Conservation (phyloP, 2,113 vertebrate genomes). For the Oceanites oceanicus region DNA sequence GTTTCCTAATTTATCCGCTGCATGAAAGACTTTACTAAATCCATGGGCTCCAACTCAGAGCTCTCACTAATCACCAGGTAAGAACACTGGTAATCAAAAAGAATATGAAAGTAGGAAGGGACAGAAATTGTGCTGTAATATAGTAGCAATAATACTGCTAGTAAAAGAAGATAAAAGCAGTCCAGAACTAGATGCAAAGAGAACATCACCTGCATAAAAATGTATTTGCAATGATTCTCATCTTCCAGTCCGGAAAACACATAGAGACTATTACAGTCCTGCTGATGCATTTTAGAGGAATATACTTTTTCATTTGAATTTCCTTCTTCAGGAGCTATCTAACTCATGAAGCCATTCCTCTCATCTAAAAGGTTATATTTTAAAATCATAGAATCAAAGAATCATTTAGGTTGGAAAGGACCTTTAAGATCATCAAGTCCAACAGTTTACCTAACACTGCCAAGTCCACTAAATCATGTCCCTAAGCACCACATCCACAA, state of each 20-base stretch:
- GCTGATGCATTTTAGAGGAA: neutral
- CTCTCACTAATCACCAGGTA: neutral
- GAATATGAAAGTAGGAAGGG: neutral
- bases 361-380: neutral
- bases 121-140: neutral
- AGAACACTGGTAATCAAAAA: neutral
- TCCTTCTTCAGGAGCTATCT: neutral
- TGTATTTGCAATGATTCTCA: neutral
- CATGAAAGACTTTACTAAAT: neutral
- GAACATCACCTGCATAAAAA: neutral
- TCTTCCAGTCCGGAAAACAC: neutral
- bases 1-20: neutral
- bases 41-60: neutral
- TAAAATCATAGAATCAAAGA: neutral
- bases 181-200: neutral
- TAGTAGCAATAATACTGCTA: neutral
- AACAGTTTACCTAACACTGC: too few relatives aligned
- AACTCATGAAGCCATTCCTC: neutral
- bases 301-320: neutral
- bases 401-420: too few relatives aligned
- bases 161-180: neutral
- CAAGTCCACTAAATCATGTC: too few relatives aligned
- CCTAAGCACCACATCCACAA: too few relatives aligned
- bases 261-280: neutral
- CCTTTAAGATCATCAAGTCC: too few relatives aligned